These are phyloP conservation scores for Regulus satrapa DNA, from an alignment of 2,113 vertebrate species.

Conservation along the genomic window DNA sequence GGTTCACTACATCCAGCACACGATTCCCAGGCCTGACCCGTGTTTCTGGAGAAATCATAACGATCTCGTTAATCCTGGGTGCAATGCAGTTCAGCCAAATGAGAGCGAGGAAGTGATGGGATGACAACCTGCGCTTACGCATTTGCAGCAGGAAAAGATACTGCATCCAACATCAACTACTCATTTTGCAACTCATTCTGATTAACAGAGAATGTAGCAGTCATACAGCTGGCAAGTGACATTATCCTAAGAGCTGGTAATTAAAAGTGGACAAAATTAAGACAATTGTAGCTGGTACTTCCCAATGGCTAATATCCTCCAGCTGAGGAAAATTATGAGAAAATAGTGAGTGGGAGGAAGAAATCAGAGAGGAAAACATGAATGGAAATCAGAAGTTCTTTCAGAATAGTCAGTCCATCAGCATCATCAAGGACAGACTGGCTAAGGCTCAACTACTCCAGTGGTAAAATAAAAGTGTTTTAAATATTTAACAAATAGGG, in stretches of 20 bases:
- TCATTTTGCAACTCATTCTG: background rate
- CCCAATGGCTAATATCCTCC: constrained; percentile 46
- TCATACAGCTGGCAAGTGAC: constrained; percentile 37
- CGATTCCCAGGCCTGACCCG: background rate
- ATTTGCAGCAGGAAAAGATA: constrained; percentile 6
- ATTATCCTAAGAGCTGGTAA: constrained; percentile 35
- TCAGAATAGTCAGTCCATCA: constrained; percentile 45
- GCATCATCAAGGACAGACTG: constrained; percentile 14
- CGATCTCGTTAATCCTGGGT: background rate
- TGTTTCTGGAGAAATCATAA: constrained; percentile 25
- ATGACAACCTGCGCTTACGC: background rate
- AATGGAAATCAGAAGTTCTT: constrained; percentile 64
- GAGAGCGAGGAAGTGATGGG: background rate
- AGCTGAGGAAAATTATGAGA: constrained; percentile 60
- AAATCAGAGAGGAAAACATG: constrained; percentile 40
- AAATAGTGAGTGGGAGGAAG: constrained; percentile 51
- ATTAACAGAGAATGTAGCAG: background rate
- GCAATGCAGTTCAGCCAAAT: background rate
- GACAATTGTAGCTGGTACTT: constrained; percentile 44
- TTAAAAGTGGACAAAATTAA: constrained; percentile 57
- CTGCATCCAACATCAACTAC: background rate
- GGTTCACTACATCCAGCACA: background rate
- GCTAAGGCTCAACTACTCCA: background rate
- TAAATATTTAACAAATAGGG: background rate
- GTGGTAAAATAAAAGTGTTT: background rate